Base-by-base conservation (phyloP, 2,797 vertebrate genomes). In the Chelmon rostratus region DNA sequence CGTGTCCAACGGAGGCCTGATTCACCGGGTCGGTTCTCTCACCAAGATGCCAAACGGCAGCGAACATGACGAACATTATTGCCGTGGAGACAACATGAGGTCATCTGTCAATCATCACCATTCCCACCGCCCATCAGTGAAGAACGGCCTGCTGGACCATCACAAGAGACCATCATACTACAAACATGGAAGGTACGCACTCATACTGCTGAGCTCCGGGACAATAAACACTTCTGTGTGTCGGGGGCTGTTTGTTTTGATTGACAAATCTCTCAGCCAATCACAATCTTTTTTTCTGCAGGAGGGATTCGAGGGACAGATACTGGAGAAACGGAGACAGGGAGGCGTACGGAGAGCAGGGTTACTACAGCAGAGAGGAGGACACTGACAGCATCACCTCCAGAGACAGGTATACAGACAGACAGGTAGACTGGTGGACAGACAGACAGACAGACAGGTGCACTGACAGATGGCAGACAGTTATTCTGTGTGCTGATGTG, bases 281-380 rank as follows among this genome's bases (percentile, higher is more conserved):
- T 74, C 50, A 68, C 19, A 16, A 0, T 19, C 11, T 66, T 2
- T 58, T 53, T 31, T 44, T 70, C 40, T 42, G 49, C 68, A 94
- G 91, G 83, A 86, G 90, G 15, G 72, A 91, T 53, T 89, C 85
- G 0, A 93, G 91, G 63, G 91, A 94, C 38, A 79, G 88, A 31
- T 61, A 67, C 64, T 88, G 83, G 65, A 91, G 93, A 69, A 90
- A 93, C 8, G 85, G 82, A 35, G 79, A 91, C 23, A 49, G 90
- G 83, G 94, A 95, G 61, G 10, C 8, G 0, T 89, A 74, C 0
- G 87, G 87, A 3, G 90, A 93, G 68, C 90, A 89, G 3, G 91
- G 85, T 8, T 91, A 93, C 81, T 92, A 91, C 80, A 95, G 92
- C 89, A 78, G 91, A 33, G 95, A 95, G 5, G 96, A 96, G 23